phyloP scores from a whole-genome alignment of 2,888 invertebrate species.

The Drosophila rellima region DNA sequence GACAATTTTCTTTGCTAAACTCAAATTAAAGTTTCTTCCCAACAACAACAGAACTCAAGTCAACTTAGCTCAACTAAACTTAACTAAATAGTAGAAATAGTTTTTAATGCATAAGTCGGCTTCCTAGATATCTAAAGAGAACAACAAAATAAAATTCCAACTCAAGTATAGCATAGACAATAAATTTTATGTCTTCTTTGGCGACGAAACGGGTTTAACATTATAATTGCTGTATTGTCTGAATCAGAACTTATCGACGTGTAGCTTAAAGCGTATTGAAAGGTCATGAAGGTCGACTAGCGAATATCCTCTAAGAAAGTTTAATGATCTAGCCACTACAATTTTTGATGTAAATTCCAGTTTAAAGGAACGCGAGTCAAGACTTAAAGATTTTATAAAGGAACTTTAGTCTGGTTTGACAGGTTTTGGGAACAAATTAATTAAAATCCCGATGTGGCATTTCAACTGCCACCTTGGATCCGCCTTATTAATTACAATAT shows the following conservation, averaged over 20 bases:
- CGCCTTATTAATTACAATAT: too few species aligned
- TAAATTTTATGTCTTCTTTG: slow-evolving; percentile 27
- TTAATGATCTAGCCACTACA: too few species aligned
- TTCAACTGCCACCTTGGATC: background rate
- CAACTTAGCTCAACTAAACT: slow-evolving; percentile 53
- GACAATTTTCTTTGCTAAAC: slow-evolving; percentile 54
- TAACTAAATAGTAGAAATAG: slow-evolving; percentile 72
- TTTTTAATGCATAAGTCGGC: slow-evolving; percentile 63
- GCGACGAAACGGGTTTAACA: background rate
- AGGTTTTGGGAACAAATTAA: background rate
- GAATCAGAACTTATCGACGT: background rate
- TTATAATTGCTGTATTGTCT: slow-evolving; percentile 12
- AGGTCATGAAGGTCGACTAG: background rate
- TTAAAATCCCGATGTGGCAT: background rate
- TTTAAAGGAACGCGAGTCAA: too few species aligned
- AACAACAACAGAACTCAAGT: slow-evolving; percentile 18
- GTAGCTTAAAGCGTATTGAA: background rate
- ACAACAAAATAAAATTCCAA: slow-evolving; percentile 30
- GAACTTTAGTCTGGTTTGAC: too few species aligned
- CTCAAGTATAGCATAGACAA: slow-evolving; percentile 34
- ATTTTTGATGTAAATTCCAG: too few species aligned
- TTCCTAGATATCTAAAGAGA: slow-evolving; percentile 7
- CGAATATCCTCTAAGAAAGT: background rate
- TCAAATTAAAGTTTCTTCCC: slow-evolving; percentile 72
- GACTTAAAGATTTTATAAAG: too few species aligned